Conservation (phyloP, 2,888 invertebrate genomes). For the Euplexia lucipara region DNA sequence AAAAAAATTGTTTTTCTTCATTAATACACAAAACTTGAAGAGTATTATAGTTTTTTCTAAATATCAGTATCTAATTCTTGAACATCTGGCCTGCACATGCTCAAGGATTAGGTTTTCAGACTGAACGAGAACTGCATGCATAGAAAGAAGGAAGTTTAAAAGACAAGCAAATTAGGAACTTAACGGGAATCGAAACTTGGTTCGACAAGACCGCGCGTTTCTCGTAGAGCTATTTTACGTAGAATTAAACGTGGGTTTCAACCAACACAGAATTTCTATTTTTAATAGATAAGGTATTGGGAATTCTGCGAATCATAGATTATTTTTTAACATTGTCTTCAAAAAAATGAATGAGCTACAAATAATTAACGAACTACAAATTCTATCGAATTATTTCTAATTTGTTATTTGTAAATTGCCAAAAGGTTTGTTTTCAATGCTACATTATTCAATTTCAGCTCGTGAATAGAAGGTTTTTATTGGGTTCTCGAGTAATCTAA, state of each 20-base stretch:
- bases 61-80: no score
- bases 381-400: conserved; percentile 6
- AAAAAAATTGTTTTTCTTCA: no score
- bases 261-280: no score
- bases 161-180: conserved; percentile 54
- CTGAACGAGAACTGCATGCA: conserved; percentile 37
- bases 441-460: conserved; percentile 28
- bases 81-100: not conserved
- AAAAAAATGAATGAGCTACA: not conserved
- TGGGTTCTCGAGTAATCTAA: conserved; percentile 27
- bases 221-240: not conserved
- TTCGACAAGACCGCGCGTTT: conserved; percentile 1
- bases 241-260: not conserved
- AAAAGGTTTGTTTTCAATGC: conserved; percentile 16
- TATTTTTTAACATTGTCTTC: no score
- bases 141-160: conserved; percentile 35
- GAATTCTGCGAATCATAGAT: not conserved
- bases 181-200: conserved; percentile 12
- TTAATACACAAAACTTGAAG: no score
- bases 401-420: conserved; percentile 19
- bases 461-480: conserved; percentile 35
- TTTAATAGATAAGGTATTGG: not conserved
- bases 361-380: not conserved
- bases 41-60: not conserved
- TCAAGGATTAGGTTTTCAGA: conserved; percentile 16